phyloP scores from a whole-genome alignment of 2,888 invertebrate genomes.

The Eristalis tenax region DNA sequence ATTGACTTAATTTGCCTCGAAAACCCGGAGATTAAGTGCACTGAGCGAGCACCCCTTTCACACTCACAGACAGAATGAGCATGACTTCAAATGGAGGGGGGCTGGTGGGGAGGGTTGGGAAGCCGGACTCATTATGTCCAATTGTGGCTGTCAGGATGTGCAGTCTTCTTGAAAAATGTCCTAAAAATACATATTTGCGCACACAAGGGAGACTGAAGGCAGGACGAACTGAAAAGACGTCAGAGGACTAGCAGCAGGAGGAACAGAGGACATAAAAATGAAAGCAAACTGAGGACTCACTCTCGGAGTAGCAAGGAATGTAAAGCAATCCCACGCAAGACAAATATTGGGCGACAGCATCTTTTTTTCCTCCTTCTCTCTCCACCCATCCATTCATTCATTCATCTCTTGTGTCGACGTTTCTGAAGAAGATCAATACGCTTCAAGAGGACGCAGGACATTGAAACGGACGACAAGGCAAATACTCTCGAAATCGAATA shows the following conservation, averaged over 20 bases:
- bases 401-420: constrained; percentile 1
- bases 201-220: not conserved
- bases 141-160: constrained; percentile 35
- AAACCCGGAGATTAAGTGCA: constrained; percentile 46
- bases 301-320: not conserved
- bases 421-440: constrained; percentile 35
- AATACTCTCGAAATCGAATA: constrained; percentile 31
- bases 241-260: not conserved
- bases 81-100: too few relatives aligned
- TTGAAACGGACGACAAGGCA: constrained; percentile 41
- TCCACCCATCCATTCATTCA: not conserved
- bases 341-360: constrained; percentile 36
- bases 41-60: not conserved
- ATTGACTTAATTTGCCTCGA: constrained; percentile 68
- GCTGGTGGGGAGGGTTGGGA: too few relatives aligned
- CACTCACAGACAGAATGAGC: too few relatives aligned
- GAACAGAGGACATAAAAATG: not conserved
- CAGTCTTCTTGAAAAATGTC: constrained; percentile 10
- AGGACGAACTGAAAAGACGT: not conserved
- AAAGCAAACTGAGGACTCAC: not conserved
- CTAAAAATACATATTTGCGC: constrained; percentile 38
- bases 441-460: constrained; percentile 18
- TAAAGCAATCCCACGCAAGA: constrained; percentile 56
- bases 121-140: constrained; percentile 33
- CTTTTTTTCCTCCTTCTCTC: not conserved